Percentiles rank a stretch among this genome's conserved stretches.
Conservation (phyloP, 2,797 vertebrate species). For the Atherinosoma microstoma region DNA sequence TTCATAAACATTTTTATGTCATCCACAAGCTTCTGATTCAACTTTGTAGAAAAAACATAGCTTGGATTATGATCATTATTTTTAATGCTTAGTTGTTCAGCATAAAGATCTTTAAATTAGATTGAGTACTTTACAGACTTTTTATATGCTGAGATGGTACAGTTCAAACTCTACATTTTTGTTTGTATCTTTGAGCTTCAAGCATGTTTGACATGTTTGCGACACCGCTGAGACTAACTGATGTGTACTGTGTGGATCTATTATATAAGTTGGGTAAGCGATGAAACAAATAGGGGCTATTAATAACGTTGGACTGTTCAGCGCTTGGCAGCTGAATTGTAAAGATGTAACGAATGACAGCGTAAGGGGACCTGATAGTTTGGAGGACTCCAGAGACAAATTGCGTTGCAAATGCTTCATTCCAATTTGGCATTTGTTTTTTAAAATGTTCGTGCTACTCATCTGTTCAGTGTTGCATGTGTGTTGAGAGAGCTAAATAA, state of each 20-base stretch:
- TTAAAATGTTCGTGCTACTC: neutral
- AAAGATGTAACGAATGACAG: constrained; percentile 40
- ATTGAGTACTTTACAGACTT: neutral
- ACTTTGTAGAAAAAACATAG: too few species aligned
- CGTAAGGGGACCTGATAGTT: constrained; percentile 23
- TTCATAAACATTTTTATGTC: too few species aligned
- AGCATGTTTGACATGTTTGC: neutral
- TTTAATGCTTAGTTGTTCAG: too few species aligned
- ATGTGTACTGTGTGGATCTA: constrained; percentile 13
- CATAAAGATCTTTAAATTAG: neutral
- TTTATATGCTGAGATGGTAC: neutral
- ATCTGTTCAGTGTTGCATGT: neutral
- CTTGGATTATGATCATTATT: too few species aligned
- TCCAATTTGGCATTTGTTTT: neutral
- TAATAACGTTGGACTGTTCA: constrained; percentile 44
- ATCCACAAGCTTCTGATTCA: too few species aligned
- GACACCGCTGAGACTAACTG: constrained; percentile 6
- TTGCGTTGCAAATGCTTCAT: constrained; percentile 23
- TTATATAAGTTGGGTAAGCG: constrained; percentile 43
- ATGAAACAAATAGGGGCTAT: constrained; percentile 49
- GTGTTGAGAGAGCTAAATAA: constrained; percentile 8
- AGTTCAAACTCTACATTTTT: neutral
- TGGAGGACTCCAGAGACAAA: constrained; percentile 31
- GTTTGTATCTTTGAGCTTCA: neutral
- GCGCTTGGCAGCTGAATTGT: constrained; percentile 48